A percentile compares a stretch with the other conserved stretches of the same genome.
phyloP scores from a whole-genome alignment of 2,797 vertebrate species.

The Scleropages formosus region DNA sequence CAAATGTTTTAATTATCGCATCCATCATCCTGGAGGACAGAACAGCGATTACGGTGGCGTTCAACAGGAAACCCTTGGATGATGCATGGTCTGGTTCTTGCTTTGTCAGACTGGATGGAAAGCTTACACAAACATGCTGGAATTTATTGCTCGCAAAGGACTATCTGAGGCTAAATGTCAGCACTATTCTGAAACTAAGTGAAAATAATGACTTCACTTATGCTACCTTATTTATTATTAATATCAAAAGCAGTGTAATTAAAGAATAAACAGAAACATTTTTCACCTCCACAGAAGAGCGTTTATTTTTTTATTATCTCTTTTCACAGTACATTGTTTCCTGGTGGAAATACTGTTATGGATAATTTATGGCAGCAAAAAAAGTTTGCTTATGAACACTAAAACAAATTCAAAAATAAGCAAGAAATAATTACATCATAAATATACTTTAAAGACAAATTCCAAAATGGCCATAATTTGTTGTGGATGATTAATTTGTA shows the following conservation, averaged over 20 bases:
- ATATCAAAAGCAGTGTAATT: background rate
- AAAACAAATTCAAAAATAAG: too few species aligned
- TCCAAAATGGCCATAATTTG: too few species aligned
- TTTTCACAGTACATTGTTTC: too few species aligned
- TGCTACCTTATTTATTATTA: background rate
- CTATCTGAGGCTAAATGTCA: background rate
- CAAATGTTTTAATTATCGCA: slow-evolving; percentile 37
- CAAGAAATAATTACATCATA: too few species aligned
- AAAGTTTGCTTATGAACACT: too few species aligned
- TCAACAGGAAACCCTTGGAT: slow-evolving; percentile 37
- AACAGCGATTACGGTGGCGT: slow-evolving; percentile 32
- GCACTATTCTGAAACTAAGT: background rate
- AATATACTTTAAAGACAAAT: too few species aligned
- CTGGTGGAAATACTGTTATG: too few species aligned
- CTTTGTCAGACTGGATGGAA: background rate
- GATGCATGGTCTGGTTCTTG: slow-evolving; percentile 6
- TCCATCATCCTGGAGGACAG: slow-evolving; percentile 38
- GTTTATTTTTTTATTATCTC: too few species aligned
- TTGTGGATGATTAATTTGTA: background rate
- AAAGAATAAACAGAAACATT: background rate
- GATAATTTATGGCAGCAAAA: too few species aligned
- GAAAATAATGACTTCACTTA: background rate
- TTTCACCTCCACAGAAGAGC: too few species aligned
- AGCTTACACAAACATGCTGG: background rate
- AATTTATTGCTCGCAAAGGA: slow-evolving; percentile 7